Evolutionary conservation across 2,797 vertebrate species (phyloP).

Genomic region (Danio kyathit): DNA sequence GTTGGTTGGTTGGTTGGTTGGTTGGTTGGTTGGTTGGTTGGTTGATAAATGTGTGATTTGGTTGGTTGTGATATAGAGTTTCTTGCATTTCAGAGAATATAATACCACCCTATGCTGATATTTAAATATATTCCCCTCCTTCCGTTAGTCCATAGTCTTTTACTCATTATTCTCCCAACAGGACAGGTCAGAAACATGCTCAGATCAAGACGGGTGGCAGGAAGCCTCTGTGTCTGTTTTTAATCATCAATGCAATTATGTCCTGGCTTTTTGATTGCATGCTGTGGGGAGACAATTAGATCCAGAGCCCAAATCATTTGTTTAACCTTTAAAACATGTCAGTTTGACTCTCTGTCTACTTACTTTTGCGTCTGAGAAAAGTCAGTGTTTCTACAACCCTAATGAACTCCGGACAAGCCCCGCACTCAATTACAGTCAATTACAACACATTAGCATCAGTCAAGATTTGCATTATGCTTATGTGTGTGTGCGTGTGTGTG

Average conservation of each 20-base stretch:
- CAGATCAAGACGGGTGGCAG: background rate
- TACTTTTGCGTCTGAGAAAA: slow-evolving; percentile 27
- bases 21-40: too few species aligned
- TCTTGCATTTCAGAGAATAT: background rate
- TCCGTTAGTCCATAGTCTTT: background rate
- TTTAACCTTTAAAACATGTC: slow-evolving; percentile 61
- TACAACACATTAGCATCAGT: slow-evolving; percentile 45
- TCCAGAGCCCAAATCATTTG: slow-evolving; percentile 56
- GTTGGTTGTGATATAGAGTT: too few species aligned
- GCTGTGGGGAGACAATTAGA: slow-evolving; percentile 59
- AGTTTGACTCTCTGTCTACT: slow-evolving; percentile 32
- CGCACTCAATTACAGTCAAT: slow-evolving; percentile 54
- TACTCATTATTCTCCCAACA: slow-evolving; percentile 22
- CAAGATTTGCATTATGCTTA: slow-evolving; percentile 18
- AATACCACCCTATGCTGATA: background rate
- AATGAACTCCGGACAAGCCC: slow-evolving; percentile 30
- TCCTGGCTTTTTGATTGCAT: slow-evolving; percentile 56
- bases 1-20: too few species aligned
- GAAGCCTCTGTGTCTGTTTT: slow-evolving; percentile 34
- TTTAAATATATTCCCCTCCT: background rate
- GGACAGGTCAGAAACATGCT: slow-evolving; percentile 18
- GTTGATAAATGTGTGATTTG: too few species aligned
- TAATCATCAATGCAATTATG: slow-evolving; percentile 56
- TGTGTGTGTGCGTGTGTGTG: background rate
- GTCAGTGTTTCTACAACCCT: slow-evolving; percentile 24